Evolutionary conservation across 1,140 invertebrate genomes (phyloP).

Genomic region (Mactra quadrangularis): DNA sequence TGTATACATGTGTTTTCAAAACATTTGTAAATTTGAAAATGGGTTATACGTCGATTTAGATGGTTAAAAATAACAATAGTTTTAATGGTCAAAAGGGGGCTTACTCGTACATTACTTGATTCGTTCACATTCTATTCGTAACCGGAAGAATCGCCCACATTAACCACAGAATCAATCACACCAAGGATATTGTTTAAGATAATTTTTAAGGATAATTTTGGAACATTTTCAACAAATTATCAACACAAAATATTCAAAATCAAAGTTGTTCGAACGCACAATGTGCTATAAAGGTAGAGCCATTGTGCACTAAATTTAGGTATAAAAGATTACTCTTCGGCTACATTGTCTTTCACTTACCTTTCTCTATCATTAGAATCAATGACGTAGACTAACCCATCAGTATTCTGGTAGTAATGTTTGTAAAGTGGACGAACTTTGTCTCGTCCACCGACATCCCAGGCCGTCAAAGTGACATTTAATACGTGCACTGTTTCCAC

Average conservation of each 20-base stretch:
- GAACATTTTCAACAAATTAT: background rate
- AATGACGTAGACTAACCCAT: conserved; percentile 33
- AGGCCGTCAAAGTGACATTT: conserved; percentile 94
- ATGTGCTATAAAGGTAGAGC: background rate
- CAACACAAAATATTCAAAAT: background rate
- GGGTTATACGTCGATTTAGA: background rate
- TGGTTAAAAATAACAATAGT: background rate
- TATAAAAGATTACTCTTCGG: background rate
- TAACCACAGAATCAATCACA: too few species aligned
- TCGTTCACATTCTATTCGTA: background rate
- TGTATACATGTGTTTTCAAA: background rate
- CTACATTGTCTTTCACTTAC: background rate
- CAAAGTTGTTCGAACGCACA: background rate
- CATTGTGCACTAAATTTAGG: background rate
- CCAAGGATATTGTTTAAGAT: too few species aligned
- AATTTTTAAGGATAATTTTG: background rate
- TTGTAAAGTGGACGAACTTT: conserved; percentile 96
- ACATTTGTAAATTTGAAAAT: background rate
- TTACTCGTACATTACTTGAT: background rate
- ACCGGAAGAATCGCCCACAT: too few species aligned
- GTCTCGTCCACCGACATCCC: conserved; percentile 96
- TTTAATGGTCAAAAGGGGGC: background rate
- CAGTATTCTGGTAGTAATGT: conserved; percentile 96
- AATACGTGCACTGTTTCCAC: conserved; percentile 94
- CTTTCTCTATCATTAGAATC: conserved; percentile 53